Conservation (phyloP, 2,797 vertebrate species). For the Poeciliopsis turneri region DNA sequence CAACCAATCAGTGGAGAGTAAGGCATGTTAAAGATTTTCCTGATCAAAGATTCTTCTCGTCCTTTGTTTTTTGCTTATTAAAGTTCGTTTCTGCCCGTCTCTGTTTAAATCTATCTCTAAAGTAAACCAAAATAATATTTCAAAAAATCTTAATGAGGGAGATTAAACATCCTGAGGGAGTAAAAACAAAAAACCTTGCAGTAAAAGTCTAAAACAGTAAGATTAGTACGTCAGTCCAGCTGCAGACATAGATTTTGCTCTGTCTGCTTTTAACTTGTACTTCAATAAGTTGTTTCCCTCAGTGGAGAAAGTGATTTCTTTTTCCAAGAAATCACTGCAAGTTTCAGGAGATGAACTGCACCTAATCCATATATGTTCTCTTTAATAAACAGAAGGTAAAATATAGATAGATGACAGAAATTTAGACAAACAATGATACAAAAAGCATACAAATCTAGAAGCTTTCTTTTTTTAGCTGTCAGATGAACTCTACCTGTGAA, state of each 20-base stretch:
- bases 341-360: not conserved
- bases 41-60: slow-evolving; percentile 14
- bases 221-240: not conserved
- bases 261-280: not conserved
- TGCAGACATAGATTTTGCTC: not conserved
- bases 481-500: not conserved
- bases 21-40: slow-evolving; percentile 41
- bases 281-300: not conserved
- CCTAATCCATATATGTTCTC: not conserved
- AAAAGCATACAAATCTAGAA: not conserved
- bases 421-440: not conserved
- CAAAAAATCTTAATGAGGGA: not conserved
- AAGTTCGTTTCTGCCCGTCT: slow-evolving; percentile 1
- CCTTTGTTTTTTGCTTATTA: slow-evolving; percentile 17
- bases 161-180: not conserved
- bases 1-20: slow-evolving; percentile 58
- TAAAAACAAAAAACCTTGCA: not conserved
- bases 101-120: not conserved
- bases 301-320: not conserved
- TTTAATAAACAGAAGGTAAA: not conserved
- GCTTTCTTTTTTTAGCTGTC: not conserved
- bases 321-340: not conserved
- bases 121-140: not conserved
- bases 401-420: not conserved
- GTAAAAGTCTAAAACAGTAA: not conserved